phyloP scores from a whole-genome alignment of 2,888 invertebrate species.

The Lasioglossum vierecki region DNA sequence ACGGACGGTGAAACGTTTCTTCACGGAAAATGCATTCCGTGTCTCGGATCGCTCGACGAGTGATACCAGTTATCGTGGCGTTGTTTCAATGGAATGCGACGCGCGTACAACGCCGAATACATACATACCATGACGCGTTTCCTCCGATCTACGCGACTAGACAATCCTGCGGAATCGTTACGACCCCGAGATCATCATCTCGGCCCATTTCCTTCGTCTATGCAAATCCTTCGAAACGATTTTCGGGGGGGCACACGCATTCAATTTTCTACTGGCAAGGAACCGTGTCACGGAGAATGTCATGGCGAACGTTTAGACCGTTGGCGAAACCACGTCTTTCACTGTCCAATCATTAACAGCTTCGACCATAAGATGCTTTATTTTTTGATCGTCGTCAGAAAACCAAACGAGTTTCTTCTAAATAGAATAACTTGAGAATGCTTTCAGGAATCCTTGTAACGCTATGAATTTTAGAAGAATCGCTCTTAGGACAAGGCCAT shows the following conservation, averaged over 20 bases:
- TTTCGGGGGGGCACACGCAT: background rate
- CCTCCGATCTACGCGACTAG: background rate
- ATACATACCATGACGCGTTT: background rate
- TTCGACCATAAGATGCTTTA: conserved; percentile 5
- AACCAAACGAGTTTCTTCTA: background rate
- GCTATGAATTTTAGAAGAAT: background rate
- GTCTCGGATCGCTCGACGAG: background rate
- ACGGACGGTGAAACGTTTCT: conserved; percentile 14
- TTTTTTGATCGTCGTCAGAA: background rate
- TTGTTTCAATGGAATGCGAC: conserved; percentile 16
- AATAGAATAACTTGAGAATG: background rate
- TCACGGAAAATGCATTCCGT: conserved; percentile 8
- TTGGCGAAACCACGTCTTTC: conserved; percentile 2
- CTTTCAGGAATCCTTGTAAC: background rate
- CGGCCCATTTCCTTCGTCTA: background rate
- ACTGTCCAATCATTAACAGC: background rate
- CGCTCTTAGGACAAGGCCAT: background rate
- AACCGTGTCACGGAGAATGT: conserved; percentile 9
- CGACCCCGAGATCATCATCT: background rate
- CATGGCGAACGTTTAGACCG: background rate
- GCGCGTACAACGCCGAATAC: background rate
- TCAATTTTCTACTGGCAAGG: background rate
- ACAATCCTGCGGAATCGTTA: background rate
- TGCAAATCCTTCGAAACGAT: background rate
- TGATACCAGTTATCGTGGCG: conserved; percentile 25